Evolutionary conservation across 2,797 vertebrate genomes (phyloP).

Genomic region (Okamejei kenojei): DNA sequence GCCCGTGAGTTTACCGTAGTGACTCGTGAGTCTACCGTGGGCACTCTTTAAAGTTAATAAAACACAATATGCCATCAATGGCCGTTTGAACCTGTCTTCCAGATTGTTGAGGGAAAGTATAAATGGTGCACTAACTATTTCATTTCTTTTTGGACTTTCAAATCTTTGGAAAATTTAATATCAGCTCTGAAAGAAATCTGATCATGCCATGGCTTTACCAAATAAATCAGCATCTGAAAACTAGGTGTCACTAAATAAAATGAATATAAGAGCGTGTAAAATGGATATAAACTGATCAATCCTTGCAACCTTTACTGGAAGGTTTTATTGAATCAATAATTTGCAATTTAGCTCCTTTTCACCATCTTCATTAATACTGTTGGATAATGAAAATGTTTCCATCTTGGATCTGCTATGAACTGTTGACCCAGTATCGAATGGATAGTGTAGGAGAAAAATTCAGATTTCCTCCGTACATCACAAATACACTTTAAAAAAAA

Average conservation of each 20-base stretch:
- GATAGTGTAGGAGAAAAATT: no score
- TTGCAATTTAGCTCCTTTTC: not conserved
- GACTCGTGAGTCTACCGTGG: no score
- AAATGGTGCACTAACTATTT: not conserved
- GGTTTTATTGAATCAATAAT: not conserved
- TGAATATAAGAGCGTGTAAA: not conserved
- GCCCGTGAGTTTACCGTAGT: no score
- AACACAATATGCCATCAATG: not conserved
- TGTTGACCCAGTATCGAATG: not conserved
- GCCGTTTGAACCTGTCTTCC: not conserved
- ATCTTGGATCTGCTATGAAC: not conserved
- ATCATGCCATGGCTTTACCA: not conserved
- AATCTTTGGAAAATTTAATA: not conserved
- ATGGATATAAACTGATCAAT: not conserved
- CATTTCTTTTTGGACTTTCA: not conserved
- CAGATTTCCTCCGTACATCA: no score
- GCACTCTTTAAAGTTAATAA: not conserved
- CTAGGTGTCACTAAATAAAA: not conserved
- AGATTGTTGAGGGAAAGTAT: not conserved
- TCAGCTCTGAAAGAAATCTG: not conserved
- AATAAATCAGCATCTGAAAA: not conserved
- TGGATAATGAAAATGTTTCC: not conserved
- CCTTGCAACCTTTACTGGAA: not conserved
- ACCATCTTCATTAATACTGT: not conserved
- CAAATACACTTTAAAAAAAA: no score